These are phyloP conservation scores for Parelbella ahira DNA, from an alignment of 2,888 invertebrate species.

Conservation along the genomic window DNA sequence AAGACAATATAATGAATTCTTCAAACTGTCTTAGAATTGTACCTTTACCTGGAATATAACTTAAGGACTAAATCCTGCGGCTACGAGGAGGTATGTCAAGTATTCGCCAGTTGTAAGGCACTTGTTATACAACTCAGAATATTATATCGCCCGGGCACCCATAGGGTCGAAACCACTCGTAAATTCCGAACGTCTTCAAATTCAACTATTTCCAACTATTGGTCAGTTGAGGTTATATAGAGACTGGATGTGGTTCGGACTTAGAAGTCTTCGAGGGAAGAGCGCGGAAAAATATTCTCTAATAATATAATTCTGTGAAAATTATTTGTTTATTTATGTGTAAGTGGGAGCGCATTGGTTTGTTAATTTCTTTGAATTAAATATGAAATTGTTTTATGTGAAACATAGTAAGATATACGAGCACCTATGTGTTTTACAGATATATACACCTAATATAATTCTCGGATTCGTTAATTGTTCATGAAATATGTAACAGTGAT, in stretches of 20 bases:
- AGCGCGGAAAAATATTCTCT: too few relatives aligned
- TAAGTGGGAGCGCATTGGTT: too few relatives aligned
- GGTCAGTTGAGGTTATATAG: slow-evolving; percentile 46
- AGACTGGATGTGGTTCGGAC: slow-evolving; percentile 39
- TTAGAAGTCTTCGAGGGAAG: too few relatives aligned
- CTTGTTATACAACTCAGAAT: slow-evolving; percentile 59
- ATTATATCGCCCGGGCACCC: slow-evolving; percentile 63
- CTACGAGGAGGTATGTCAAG: slow-evolving; percentile 43
- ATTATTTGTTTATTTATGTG: too few relatives aligned
- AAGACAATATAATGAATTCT: slow-evolving; percentile 9
- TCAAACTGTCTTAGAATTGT: slow-evolving; percentile 9
- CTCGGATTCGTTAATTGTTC: too few relatives aligned
- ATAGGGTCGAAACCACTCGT: slow-evolving; percentile 70
- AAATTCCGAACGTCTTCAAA: slow-evolving; percentile 76
- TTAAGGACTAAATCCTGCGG: slow-evolving; percentile 20
- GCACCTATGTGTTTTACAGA: too few relatives aligned
- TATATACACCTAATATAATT: too few relatives aligned
- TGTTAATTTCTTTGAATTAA: too few relatives aligned
- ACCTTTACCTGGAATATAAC: slow-evolving; percentile 11
- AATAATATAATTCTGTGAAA: too few relatives aligned
- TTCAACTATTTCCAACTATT: slow-evolving; percentile 78
- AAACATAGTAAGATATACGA: too few relatives aligned
- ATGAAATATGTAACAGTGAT: too few relatives aligned
- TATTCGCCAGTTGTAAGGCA: slow-evolving; percentile 58
- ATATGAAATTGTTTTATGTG: too few relatives aligned